phyloP scores from a whole-genome alignment of 2,113 vertebrate species.

The Micronisus gabar region DNA sequence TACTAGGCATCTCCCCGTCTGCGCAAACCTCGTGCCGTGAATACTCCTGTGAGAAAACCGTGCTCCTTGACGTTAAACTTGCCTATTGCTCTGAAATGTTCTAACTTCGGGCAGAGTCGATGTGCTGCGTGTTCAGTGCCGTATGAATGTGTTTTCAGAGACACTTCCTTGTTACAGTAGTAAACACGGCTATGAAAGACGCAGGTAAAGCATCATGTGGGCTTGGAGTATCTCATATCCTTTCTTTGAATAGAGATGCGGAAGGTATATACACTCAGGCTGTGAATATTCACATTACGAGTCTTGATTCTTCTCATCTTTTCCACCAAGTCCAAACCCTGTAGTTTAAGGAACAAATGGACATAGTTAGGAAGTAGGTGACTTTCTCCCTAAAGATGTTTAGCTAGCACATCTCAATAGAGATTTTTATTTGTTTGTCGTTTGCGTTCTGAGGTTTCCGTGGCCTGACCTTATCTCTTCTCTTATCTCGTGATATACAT shows the following conservation, averaged over 20 bases:
- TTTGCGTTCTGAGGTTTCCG: neutral
- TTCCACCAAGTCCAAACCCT: neutral
- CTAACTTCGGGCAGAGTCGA: neutral
- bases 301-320: neutral
- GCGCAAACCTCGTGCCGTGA: neutral
- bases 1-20: neutral
- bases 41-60: neutral
- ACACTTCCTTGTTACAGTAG: neutral
- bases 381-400: neutral
- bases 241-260: neutral
- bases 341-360: neutral
- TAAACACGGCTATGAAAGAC: neutral
- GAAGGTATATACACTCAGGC: neutral
- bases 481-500: neutral
- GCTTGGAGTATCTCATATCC: neutral
- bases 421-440: neutral
- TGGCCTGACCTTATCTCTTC: neutral
- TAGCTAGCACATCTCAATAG: neutral
- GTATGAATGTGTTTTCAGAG: neutral
- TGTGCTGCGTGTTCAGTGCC: neutral
- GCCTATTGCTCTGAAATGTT: neutral
- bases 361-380: neutral
- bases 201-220: rapidly evolving
- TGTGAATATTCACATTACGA: neutral
- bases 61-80: neutral